A percentile compares a stretch with the other conserved stretches of the same genome.
Conservation (phyloP, 2,113 vertebrate species). For the Isurus oxyrinchus region DNA sequence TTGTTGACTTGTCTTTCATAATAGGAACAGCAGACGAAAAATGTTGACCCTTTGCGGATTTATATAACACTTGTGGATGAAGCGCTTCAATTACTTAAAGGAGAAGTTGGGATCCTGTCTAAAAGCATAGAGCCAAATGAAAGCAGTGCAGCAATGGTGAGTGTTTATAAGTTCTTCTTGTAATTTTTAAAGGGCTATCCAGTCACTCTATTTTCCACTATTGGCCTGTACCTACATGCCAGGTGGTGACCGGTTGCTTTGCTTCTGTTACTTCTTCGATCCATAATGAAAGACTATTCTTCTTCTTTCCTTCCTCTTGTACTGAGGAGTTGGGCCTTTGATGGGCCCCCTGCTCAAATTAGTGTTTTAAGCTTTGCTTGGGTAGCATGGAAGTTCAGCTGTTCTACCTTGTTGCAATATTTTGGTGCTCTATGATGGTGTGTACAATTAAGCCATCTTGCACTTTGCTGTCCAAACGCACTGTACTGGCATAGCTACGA, state of each 20-base stretch:
- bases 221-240: neutral
- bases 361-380: neutral
- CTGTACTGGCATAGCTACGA: neutral
- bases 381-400: neutral
- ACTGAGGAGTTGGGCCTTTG: neutral
- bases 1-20: neutral
- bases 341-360: neutral
- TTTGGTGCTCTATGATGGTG: neutral
- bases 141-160: conserved; percentile 17
- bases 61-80: conserved; percentile 29
- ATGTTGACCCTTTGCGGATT: conserved; percentile 11
- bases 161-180: neutral
- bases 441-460: neutral
- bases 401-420: too few relatives aligned
- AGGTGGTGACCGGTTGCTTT: neutral
- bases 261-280: neutral
- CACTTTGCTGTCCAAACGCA: neutral
- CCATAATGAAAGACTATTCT: neutral
- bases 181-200: neutral
- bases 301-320: neutral
- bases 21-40: conserved; percentile 16
- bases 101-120: neutral
- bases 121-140: neutral
- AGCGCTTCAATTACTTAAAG: conserved; percentile 9
- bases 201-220: neutral